Conservation (phyloP, 2,888 invertebrate species). For the Callosobruchus maculatus region DNA sequence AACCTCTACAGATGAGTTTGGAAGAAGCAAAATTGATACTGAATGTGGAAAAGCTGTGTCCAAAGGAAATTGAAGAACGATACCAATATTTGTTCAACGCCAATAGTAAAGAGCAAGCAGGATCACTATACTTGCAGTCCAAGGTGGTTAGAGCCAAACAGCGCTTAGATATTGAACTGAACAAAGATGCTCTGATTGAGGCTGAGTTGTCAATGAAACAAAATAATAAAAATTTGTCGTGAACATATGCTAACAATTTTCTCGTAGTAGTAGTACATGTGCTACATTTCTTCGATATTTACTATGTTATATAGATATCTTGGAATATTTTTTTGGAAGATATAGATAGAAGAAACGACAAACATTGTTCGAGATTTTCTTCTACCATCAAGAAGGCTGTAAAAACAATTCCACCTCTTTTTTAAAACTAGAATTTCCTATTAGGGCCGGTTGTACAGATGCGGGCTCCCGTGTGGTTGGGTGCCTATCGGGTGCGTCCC, state of each 20-base stretch:
- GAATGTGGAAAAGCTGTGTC: conserved; percentile 67
- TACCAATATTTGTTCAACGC: conserved; percentile 81
- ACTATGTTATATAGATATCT: no score
- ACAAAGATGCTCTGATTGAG: neutral
- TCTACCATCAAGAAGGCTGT: no score
- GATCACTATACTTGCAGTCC: conserved; percentile 93
- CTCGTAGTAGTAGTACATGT: neutral
- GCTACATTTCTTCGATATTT: no score
- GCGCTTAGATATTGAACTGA: conserved; percentile 53
- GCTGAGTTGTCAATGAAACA: neutral
- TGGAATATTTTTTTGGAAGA: no score
- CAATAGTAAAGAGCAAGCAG: conserved; percentile 88
- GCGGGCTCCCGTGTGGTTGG: no score
- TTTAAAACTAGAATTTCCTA: no score
- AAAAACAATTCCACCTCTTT: no score
- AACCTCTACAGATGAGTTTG: conserved; percentile 23
- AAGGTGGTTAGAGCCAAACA: conserved; percentile 88
- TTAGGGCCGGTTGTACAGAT: no score
- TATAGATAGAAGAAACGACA: no score
- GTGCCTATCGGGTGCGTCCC: no score
- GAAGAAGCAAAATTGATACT: conserved; percentile 88
- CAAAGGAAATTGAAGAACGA: conserved; percentile 64
- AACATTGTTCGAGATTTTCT: no score
- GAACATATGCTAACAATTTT: neutral
- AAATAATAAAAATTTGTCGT: conserved; percentile 1